These are phyloP conservation scores for Lasioglossum marginatum DNA, from an alignment of 2,888 invertebrate genomes.

Conservation along the genomic window DNA sequence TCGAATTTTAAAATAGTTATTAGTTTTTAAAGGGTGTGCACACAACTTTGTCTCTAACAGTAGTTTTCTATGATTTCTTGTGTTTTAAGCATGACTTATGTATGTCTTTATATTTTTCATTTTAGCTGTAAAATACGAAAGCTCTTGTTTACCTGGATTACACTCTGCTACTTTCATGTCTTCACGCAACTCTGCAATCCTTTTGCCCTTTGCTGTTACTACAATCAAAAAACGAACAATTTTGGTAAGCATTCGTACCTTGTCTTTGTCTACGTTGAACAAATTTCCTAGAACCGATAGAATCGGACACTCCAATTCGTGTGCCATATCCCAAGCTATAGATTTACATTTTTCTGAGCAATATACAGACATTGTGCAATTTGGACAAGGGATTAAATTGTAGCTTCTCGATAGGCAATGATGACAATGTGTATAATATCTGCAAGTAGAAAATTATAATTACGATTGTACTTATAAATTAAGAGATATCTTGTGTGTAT, in stretches of 20 bases:
- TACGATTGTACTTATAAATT: background rate
- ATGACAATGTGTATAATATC: conserved; percentile 83
- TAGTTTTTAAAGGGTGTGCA: background rate
- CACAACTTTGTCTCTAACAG: background rate
- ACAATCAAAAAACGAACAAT: conserved; percentile 80
- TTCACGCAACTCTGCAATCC: conserved; percentile 75
- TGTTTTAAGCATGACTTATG: background rate
- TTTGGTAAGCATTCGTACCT: conserved; percentile 81
- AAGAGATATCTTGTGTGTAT: background rate
- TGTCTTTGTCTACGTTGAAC: conserved; percentile 80
- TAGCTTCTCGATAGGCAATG: conserved; percentile 79
- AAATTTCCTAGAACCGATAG: conserved; percentile 76
- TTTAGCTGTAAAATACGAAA: conserved; percentile 35
- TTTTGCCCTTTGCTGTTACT: conserved; percentile 77
- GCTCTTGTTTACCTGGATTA: conserved; percentile 76
- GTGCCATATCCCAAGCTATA: conserved; percentile 77
- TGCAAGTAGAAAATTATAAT: conserved; percentile 54
- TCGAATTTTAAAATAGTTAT: background rate
- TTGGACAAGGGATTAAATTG: conserved; percentile 80
- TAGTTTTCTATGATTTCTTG: background rate
- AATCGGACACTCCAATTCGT: conserved; percentile 79
- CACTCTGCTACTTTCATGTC: conserved; percentile 78
- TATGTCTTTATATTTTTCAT: conserved; percentile 26
- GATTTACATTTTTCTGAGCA: conserved; percentile 80
- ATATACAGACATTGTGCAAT: conserved; percentile 81